Percentiles rank a stretch among this genome's conserved stretches.
These are phyloP conservation scores for Philopedon plagiatum DNA, from an alignment of 2,888 invertebrate genomes.

Conservation along the genomic window DNA sequence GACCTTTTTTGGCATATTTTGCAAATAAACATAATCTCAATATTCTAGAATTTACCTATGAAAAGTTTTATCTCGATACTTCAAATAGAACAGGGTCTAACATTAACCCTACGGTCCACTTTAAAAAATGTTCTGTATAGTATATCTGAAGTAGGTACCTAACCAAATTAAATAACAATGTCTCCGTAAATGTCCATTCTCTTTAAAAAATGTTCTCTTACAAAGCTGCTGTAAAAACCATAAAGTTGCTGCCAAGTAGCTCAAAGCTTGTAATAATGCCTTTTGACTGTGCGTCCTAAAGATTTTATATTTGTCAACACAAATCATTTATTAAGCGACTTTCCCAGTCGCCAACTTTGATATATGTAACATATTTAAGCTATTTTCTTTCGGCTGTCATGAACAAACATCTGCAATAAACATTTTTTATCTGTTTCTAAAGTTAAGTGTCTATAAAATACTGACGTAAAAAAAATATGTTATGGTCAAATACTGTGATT, in stretches of 20 bases:
- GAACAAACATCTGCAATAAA: slow-evolving; percentile 23
- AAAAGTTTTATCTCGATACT: too few species aligned
- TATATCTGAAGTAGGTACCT: too few species aligned
- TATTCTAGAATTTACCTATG: too few species aligned
- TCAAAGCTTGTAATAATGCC: slow-evolving; percentile 15
- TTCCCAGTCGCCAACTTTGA: slow-evolving; percentile 28
- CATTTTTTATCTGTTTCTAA: slow-evolving; percentile 21
- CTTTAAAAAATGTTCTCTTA: not conserved
- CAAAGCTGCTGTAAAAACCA: not conserved
- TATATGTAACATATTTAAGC: slow-evolving; percentile 9
- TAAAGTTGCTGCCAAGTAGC: not conserved
- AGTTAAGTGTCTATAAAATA: slow-evolving; percentile 18
- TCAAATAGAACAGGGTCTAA: too few species aligned
- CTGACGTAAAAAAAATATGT: too few species aligned
- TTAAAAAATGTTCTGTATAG: too few species aligned
- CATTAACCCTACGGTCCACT: too few species aligned
- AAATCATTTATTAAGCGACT: slow-evolving; percentile 34
- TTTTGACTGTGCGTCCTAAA: slow-evolving; percentile 22
- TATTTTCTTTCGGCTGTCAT: slow-evolving; percentile 27
- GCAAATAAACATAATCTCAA: too few species aligned
- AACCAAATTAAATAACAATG: too few species aligned
- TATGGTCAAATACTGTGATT: too few species aligned
- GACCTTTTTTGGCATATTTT: too few species aligned
- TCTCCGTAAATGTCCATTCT: not conserved
- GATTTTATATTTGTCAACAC: slow-evolving; percentile 24